Conservation (phyloP, 2,888 invertebrate genomes). For the Chymomyza fuscimana region DNA sequence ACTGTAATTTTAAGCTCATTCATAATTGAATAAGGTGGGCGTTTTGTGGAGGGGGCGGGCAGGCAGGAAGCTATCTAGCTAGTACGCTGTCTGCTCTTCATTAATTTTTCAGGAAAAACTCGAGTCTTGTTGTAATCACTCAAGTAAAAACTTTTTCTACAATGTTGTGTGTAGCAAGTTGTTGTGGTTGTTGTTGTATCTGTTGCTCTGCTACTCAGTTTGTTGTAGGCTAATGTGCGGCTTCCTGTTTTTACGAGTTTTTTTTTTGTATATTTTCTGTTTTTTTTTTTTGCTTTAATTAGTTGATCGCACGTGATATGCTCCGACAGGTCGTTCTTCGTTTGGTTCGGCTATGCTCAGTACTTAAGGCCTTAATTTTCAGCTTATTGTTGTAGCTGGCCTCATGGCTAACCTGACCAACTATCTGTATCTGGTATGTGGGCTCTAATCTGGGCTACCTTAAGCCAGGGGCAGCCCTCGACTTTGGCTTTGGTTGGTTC, state of each 20-base stretch:
- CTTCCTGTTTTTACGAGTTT: constrained; percentile 64
- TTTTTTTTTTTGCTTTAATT: constrained; percentile 61
- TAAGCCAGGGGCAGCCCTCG: constrained; percentile 8
- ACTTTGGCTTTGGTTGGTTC: constrained; percentile 12
- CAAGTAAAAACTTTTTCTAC: constrained; percentile 48
- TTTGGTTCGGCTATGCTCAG: constrained; percentile 23
- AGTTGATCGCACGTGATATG: constrained; percentile 71
- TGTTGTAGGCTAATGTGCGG: constrained; percentile 58
- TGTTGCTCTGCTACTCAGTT: constrained; percentile 4
- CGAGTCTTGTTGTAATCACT: constrained; percentile 49
- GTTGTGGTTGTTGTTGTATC: neutral
- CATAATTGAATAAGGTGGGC: constrained; percentile 65
- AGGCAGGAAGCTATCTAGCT: constrained; percentile 42
- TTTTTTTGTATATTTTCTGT: neutral
- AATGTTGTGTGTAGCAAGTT: neutral
- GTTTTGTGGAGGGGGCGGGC: neutral
- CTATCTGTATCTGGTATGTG: neutral
- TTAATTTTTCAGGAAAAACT: constrained; percentile 52
- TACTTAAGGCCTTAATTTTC: constrained; percentile 55
- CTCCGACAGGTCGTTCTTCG: constrained; percentile 23
- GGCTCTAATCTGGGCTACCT: constrained; percentile 19
- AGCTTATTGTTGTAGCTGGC: constrained; percentile 17
- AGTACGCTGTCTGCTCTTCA: constrained; percentile 34
- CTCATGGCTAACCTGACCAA: neutral
- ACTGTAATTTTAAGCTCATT: constrained; percentile 65